A percentile compares a stretch with the other conserved stretches of the same genome.
Conservation (phyloP, 2,888 invertebrate species). For the Sthenelais limicola region DNA sequence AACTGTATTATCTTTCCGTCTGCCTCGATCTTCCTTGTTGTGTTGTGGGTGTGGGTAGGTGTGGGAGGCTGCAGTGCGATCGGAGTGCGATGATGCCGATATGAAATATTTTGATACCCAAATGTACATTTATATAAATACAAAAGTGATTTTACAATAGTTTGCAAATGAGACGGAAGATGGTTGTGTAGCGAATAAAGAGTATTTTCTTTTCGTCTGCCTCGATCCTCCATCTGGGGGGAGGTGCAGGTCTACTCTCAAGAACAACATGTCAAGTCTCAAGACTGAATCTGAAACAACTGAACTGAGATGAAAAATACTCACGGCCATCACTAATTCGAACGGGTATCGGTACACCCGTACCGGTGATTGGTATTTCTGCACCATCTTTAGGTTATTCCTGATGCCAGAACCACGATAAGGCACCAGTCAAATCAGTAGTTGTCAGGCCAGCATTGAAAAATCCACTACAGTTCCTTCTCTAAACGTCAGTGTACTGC, state of each 20-base stretch:
- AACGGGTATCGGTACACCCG: conserved; percentile 96
- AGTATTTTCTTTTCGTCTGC: neutral
- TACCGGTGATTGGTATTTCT: conserved; percentile 94
- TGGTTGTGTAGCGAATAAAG: too few relatives aligned
- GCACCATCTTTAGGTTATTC: conserved; percentile 81
- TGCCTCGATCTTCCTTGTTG: neutral
- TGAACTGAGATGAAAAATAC: conserved; percentile 69
- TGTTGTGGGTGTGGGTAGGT: too few relatives aligned
- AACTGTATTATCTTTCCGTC: neutral
- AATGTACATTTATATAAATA: too few relatives aligned
- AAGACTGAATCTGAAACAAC: neutral
- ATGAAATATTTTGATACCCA: too few relatives aligned
- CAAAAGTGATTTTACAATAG: too few relatives aligned
- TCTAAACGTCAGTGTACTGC: too few relatives aligned
- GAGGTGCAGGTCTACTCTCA: neutral
- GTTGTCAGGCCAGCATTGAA: conserved; percentile 38
- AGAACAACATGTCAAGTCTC: neutral
- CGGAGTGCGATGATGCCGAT: too few relatives aligned
- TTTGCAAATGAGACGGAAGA: too few relatives aligned
- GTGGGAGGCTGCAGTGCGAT: too few relatives aligned
- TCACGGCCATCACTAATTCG: conserved; percentile 95
- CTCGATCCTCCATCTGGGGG: neutral
- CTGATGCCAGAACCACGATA: conserved; percentile 34
- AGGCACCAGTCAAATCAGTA: conserved; percentile 37
- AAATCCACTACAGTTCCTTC: too few relatives aligned